A percentile compares a stretch with the other conserved stretches of the same genome.
Conservation (phyloP, 1,140 invertebrate species). For the Vanessa atalanta region DNA sequence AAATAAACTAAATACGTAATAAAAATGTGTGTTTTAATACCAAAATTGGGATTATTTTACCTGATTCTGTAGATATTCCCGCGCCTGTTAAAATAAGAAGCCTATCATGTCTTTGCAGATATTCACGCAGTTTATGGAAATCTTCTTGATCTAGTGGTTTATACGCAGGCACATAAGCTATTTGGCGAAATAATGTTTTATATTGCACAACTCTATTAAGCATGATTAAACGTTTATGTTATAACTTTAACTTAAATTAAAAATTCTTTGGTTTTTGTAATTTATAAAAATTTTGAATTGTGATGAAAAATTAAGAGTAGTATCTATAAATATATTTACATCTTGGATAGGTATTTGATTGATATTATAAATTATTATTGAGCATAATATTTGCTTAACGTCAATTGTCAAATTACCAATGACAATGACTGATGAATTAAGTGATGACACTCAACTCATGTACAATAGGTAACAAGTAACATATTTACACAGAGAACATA, state of each 20-base stretch:
- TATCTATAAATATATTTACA: too few species aligned
- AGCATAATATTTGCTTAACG: too few species aligned
- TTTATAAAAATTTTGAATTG: too few species aligned
- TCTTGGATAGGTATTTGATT: too few species aligned
- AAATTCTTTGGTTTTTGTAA: too few species aligned
- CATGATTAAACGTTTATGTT: neutral
- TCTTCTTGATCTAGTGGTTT: conserved; percentile 83
- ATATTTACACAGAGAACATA: too few species aligned
- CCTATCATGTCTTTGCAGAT: conserved; percentile 83
- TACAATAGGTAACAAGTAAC: too few species aligned
- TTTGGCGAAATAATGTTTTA: conserved; percentile 40
- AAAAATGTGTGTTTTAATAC: neutral
- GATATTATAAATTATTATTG: too few species aligned
- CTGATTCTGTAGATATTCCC: conserved; percentile 96
- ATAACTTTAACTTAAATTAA: neutral
- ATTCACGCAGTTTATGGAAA: conserved; percentile 83
- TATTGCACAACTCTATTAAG: conserved; percentile 28
- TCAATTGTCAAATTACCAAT: too few species aligned
- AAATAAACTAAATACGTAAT: neutral
- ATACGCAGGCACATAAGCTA: conserved; percentile 87
- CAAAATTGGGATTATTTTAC: conserved; percentile 56
- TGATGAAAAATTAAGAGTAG: too few species aligned
- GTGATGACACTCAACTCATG: too few species aligned
- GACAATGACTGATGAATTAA: too few species aligned
- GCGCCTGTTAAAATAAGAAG: conserved; percentile 93